Evolutionary conservation across 2,113 vertebrate genomes (phyloP).

Genomic region (Puma concolor): DNA sequence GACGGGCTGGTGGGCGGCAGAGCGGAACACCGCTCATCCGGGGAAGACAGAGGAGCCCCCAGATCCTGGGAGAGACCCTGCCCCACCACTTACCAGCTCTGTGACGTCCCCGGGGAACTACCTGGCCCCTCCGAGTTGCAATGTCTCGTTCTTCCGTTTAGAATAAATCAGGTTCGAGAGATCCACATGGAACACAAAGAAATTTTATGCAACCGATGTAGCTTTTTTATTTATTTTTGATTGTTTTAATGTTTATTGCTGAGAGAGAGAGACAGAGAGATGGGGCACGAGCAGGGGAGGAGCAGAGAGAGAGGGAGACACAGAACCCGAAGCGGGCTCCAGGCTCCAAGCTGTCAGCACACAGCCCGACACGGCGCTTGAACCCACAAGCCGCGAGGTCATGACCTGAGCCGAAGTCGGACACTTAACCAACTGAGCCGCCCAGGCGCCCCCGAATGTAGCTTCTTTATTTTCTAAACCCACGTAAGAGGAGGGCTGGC

Average conservation of each 20-base stretch:
- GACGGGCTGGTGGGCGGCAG: background rate
- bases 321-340: too few relatives aligned
- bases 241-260: too few relatives aligned
- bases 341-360: too few relatives aligned
- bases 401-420: too few relatives aligned
- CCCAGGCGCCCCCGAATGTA: background rate
- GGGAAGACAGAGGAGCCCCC: background rate
- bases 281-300: too few relatives aligned
- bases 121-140: background rate
- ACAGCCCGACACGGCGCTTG: too few relatives aligned
- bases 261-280: too few relatives aligned
- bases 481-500: background rate
- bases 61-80: background rate
- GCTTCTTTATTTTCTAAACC: background rate
- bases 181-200: background rate
- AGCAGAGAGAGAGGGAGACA: too few relatives aligned
- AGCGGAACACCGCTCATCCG: background rate
- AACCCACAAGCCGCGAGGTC: too few relatives aligned
- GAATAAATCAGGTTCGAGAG: background rate
- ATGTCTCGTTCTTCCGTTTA: background rate
- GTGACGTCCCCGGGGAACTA: background rate
- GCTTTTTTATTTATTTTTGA: background rate
- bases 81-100: background rate
- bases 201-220: background rate
- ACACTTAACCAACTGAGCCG: too few relatives aligned